Evolutionary conservation across 2,113 vertebrate genomes (phyloP).

Genomic region (Coryphaenoides rupestris): DNA sequence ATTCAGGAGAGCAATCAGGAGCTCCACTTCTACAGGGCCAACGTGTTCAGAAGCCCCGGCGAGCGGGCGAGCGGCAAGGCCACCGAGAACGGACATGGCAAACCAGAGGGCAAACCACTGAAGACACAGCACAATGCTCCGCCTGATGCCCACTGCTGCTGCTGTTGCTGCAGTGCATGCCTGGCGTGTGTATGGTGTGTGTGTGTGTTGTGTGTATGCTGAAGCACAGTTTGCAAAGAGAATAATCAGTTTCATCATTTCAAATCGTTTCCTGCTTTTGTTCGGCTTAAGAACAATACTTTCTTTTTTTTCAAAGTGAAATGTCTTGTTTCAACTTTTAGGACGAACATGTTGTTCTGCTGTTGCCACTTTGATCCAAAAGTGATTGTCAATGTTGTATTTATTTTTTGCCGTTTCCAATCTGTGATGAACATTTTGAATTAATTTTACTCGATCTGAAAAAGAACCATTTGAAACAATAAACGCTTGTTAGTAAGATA

Average conservation of each 20-base stretch:
- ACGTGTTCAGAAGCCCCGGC: conserved; percentile 81
- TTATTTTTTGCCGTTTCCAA: conserved; percentile 14
- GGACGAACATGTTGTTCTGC: neutral
- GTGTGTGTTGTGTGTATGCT: neutral
- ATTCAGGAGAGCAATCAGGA: conserved; percentile 96
- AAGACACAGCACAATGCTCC: neutral
- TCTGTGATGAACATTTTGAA: neutral
- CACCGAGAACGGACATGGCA: conserved; percentile 77
- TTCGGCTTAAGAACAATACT: neutral
- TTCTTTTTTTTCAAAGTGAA: conserved; percentile 11
- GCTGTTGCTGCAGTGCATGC: too few species aligned
- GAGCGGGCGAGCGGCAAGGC: conserved; percentile 81
- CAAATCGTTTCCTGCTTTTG: conserved; percentile 9
- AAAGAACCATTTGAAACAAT: conserved; percentile 18
- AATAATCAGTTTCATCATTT: neutral
- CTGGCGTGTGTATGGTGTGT: too few species aligned
- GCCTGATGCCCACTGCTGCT: neutral
- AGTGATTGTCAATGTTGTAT: neutral
- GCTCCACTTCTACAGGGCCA: conserved; percentile 88
- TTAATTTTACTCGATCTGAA: conserved; percentile 10
- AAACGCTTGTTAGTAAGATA: conserved; percentile 18
- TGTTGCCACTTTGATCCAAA: neutral
- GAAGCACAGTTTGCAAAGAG: neutral
- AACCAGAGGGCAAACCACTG: conserved; percentile 53
- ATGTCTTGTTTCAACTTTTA: conserved; percentile 11